Evolutionary conservation across 2,888 invertebrate species (phyloP), one percentile per base, ranked within the genome.

Genomic region (Phengaris alcon): DNA sequence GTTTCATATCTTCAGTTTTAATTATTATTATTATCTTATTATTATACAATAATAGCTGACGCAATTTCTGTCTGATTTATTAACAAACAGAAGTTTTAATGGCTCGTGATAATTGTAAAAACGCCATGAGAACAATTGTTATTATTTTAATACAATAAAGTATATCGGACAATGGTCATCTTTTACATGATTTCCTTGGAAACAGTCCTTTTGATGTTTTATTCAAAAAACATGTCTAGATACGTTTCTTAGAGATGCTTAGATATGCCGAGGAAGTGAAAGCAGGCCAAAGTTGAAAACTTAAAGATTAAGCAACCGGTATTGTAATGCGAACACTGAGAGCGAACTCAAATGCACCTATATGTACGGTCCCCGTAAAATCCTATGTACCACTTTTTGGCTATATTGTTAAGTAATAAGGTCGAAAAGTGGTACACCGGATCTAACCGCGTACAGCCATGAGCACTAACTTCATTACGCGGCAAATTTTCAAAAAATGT

Each of bases 281-380:
- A 72, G 54, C 72, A 52, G 72, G 72, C 22, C 72, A 22, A 6
- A 52, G 52, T 72, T 52, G 70, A 52, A 52, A 54, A 35, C 22
- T 35, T 22, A 54, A 15, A 73, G 35, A 70, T 51, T 70, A 22
- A 51, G 51, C 22, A 59, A 59, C 59, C 59, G 59, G 59, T 59
- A 59, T 59, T 59, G 59, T 22, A 59, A 22, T 22, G 59, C 22
- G 22, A 59, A 59, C 59, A 22, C n/a, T 57, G n/a, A 6, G 55
- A 57, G n/a, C 7, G 59, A 59, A 22, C 59, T 59, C 59, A 59
- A 64, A 64, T 35, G 64, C 64, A 64, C 35, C 35, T 52, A 48
- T 35, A 35, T 35, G 35, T 35, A 35, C 3, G 35, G 22, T 22
- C 22, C 22, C 22, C 22, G 22, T 22, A 0, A 22, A 22, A 22